Percentiles rank a stretch among this genome's conserved stretches.
These are phyloP conservation scores for Lepidocolaptes lacrymiger DNA, from an alignment of 2,797 vertebrate genomes.

Conservation along the genomic window DNA sequence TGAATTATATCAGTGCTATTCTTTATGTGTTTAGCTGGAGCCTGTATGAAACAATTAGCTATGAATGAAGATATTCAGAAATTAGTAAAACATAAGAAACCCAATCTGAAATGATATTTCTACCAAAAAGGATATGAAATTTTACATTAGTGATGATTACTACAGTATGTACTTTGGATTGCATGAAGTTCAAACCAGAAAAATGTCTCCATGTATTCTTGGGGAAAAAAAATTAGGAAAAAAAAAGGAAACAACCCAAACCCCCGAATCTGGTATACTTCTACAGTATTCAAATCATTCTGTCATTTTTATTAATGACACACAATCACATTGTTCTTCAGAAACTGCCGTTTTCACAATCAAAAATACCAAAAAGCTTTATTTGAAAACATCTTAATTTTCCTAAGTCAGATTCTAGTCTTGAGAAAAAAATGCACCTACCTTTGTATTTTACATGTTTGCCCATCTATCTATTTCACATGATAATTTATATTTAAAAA, in stretches of 20 bases:
- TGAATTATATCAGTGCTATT: neutral
- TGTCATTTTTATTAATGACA: neutral
- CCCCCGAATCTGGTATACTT: fast-evolving
- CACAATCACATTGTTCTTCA: neutral
- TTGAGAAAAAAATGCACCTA: neutral
- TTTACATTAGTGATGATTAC: neutral
- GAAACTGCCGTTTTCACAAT: neutral
- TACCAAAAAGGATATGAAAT: neutral
- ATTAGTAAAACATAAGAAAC: neutral
- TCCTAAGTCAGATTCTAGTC: neutral
- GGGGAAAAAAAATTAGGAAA: fast-evolving
- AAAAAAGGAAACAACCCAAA: neutral
- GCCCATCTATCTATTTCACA: neutral
- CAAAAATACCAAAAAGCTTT: neutral
- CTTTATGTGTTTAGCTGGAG: neutral
- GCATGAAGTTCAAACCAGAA: neutral
- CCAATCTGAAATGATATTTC: neutral
- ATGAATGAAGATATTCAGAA: neutral
- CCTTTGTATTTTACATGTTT: neutral
- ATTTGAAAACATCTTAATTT: neutral
- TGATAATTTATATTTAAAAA: neutral
- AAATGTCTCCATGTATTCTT: neutral
- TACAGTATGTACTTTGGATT: neutral
- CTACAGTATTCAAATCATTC: neutral
- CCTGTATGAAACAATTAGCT: neutral